These are phyloP conservation scores for Deilephila elpenor DNA, from an alignment of 2,888 invertebrate genomes.

Conservation along the genomic window DNA sequence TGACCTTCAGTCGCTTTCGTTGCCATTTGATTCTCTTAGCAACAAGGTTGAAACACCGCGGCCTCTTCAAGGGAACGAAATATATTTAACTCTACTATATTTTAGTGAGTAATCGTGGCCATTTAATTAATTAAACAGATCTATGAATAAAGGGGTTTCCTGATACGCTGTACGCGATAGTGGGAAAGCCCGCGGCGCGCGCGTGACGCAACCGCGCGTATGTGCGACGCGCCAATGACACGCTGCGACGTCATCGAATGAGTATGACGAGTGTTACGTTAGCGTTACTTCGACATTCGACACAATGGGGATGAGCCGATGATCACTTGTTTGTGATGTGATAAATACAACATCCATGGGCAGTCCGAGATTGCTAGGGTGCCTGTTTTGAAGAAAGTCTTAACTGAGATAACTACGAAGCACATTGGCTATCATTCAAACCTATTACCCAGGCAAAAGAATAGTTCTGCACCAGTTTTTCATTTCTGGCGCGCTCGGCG, in stretches of 20 bases:
- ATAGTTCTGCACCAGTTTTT: too few relatives aligned
- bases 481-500: too few relatives aligned
- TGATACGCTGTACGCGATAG: not conserved
- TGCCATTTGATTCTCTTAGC: not conserved
- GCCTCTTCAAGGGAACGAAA: slow-evolving; percentile 1
- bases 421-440: too few relatives aligned
- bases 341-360: too few relatives aligned
- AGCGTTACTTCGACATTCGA: not conserved
- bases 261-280: not conserved
- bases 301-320: not conserved
- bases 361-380: too few relatives aligned
- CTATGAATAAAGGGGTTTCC: slow-evolving; percentile 6
- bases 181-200: not conserved
- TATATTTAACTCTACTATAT: not conserved
- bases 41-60: not conserved
- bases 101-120: not conserved
- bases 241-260: not conserved
- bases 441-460: too few relatives aligned
- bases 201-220: not conserved
- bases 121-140: not conserved
- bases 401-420: too few relatives aligned
- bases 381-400: too few relatives aligned
- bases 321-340: too few relatives aligned
- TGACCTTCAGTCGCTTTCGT: not conserved
- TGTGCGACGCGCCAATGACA: not conserved